phyloP scores from a whole-genome alignment of 2,888 invertebrate genomes.

The Melieria crassipennis region DNA sequence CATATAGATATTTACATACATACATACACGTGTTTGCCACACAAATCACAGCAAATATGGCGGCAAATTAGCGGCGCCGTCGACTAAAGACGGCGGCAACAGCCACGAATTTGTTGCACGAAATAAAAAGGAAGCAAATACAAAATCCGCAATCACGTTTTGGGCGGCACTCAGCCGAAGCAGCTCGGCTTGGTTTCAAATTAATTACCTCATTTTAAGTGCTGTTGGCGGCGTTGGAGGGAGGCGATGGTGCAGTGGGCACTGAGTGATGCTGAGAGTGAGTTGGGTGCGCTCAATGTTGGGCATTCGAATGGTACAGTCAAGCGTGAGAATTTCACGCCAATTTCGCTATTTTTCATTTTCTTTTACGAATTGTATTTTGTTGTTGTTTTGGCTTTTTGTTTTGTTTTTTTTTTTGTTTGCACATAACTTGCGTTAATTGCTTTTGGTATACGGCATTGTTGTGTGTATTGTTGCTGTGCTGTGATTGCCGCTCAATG shows the following conservation, averaged over 20 bases:
- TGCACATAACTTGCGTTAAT: background rate
- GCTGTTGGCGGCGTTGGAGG: background rate
- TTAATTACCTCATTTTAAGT: slow-evolving; percentile 4
- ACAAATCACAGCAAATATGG: no score
- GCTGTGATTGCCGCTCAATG: no score
- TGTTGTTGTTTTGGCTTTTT: background rate
- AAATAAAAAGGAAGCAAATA: no score
- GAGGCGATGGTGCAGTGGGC: no score
- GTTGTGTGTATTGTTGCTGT: no score
- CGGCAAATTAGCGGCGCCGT: no score
- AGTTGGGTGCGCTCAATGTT: background rate
- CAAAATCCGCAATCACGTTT: no score
- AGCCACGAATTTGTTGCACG: no score
- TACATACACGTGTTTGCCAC: no score
- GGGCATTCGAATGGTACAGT: background rate
- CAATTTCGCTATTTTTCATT: background rate
- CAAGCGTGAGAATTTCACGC: background rate
- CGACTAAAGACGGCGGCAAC: no score
- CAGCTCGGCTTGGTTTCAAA: background rate
- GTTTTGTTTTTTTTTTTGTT: background rate
- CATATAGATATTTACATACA: background rate
- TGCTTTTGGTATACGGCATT: background rate
- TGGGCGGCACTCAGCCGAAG: no score
- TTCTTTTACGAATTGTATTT: background rate
- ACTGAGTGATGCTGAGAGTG: no score